A percentile compares a stretch with the other conserved stretches of the same genome.
Conservation (phyloP, 2,113 vertebrate genomes). For the Donacobius atricapilla region DNA sequence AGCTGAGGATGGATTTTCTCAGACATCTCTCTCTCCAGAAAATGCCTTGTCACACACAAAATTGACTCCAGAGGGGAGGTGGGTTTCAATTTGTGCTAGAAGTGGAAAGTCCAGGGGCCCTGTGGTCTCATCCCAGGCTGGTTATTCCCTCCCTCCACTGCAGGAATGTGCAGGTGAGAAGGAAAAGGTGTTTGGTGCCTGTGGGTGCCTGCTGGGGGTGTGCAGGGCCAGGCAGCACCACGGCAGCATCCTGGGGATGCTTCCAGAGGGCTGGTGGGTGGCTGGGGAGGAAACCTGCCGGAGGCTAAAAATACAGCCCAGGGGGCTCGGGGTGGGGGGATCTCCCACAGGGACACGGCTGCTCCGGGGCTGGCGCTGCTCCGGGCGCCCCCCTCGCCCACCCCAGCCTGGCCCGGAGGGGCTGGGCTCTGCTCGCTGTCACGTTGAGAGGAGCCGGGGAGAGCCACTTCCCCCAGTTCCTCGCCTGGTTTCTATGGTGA, state of each 20-base stretch:
- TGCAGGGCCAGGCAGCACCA: background rate
- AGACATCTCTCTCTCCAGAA: background rate
- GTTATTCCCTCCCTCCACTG: background rate
- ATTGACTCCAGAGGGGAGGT: background rate
- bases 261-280: background rate
- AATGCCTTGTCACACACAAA: accelerated
- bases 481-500: slow-evolving; percentile 81
- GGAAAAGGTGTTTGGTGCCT: background rate
- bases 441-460: slow-evolving; percentile 53
- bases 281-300: background rate
- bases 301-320: background rate
- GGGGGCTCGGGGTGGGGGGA: background rate
- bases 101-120: background rate
- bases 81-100: background rate
- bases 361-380: background rate
- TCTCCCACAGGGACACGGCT: background rate
- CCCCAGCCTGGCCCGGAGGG: background rate
- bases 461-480: slow-evolving; percentile 43
- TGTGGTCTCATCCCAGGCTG: background rate
- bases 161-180: background rate
- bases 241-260: accelerated
- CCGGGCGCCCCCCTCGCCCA: background rate
- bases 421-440: slow-evolving; percentile 20
- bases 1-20: background rate
- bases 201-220: background rate